These are phyloP conservation scores for Ophioderma brevispina DNA, from an alignment of 35 echinoderm and acorn worm species.

Conservation along the genomic window DNA sequence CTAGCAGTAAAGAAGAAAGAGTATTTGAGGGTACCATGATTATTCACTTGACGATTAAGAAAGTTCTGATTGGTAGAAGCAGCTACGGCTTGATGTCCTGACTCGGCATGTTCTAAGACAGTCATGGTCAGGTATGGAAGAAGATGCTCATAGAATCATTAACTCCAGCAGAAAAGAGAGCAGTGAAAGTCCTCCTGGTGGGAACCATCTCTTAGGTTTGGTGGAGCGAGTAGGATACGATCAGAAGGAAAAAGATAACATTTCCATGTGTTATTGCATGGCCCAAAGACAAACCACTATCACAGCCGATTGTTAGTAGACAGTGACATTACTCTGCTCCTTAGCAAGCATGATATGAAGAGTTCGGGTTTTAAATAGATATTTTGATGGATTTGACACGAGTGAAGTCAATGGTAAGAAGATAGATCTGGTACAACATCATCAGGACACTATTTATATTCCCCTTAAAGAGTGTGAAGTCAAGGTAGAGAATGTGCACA, in stretches of 20 bases:
- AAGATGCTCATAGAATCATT: slow-evolving; percentile 12
- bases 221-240: slow-evolving; percentile 13
- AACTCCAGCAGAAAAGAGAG: slow-evolving; percentile 4
- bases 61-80: slow-evolving; percentile 19
- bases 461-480: slow-evolving; percentile 25
- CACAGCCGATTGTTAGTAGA: slow-evolving; percentile 52
- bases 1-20: not conserved
- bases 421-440: slow-evolving; percentile 31
- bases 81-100: not conserved
- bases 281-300: not conserved
- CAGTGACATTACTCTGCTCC: slow-evolving; percentile 39
- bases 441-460: slow-evolving; percentile 19
- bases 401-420: slow-evolving; percentile 48
- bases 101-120: slow-evolving; percentile 17
- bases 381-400: slow-evolving; percentile 34
- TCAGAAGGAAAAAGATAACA: slow-evolving; percentile 12
- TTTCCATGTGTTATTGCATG: slow-evolving; percentile 40
- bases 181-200: slow-evolving; percentile 16
- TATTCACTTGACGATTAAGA: slow-evolving; percentile 21
- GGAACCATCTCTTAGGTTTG: slow-evolving; percentile 49
- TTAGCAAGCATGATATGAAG: slow-evolving; percentile 54
- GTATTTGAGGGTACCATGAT: not conserved
- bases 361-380: slow-evolving; percentile 22
- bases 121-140: slow-evolving; percentile 22
- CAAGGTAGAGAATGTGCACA: not conserved